Evolutionary conservation across 2,888 invertebrate genomes (phyloP).

Genomic region (Pachycephus smyrnensis): DNA sequence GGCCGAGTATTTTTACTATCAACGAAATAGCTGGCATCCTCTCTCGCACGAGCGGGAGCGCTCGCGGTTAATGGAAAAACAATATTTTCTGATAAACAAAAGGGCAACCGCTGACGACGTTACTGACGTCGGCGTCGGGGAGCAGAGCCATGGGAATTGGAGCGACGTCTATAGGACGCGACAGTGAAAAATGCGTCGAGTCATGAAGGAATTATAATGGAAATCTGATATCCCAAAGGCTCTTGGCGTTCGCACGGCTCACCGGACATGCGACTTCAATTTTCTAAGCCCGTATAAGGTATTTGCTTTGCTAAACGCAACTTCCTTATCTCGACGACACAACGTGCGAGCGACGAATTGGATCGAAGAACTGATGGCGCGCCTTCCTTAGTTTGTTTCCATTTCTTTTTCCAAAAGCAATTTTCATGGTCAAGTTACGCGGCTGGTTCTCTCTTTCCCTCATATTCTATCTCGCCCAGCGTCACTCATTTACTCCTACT

Average conservation of each 20-base stretch:
- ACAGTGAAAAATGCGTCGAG: constrained; percentile 3
- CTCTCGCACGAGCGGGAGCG: background rate
- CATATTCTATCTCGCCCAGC: background rate
- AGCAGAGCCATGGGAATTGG: background rate
- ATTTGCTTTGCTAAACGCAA: background rate
- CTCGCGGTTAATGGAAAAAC: background rate
- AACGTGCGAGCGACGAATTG: background rate
- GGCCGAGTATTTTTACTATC: constrained; percentile 1
- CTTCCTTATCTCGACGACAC: background rate
- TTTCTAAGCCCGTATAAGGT: background rate
- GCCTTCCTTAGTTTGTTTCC: background rate
- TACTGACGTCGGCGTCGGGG: background rate
- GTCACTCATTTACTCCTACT: no score
- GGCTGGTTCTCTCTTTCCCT: background rate
- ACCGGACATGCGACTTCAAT: background rate
- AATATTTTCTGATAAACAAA: constrained; percentile 6
- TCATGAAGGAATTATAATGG: constrained; percentile 5
- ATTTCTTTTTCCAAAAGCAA: background rate
- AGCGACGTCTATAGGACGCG: background rate
- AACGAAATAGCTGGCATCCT: background rate
- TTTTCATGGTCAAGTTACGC: background rate
- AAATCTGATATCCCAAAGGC: background rate
- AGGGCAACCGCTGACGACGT: background rate
- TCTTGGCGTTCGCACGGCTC: background rate
- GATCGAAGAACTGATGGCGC: background rate